Conservation (phyloP, 2,113 vertebrate species). For the Oxyura jamaicensis region DNA sequence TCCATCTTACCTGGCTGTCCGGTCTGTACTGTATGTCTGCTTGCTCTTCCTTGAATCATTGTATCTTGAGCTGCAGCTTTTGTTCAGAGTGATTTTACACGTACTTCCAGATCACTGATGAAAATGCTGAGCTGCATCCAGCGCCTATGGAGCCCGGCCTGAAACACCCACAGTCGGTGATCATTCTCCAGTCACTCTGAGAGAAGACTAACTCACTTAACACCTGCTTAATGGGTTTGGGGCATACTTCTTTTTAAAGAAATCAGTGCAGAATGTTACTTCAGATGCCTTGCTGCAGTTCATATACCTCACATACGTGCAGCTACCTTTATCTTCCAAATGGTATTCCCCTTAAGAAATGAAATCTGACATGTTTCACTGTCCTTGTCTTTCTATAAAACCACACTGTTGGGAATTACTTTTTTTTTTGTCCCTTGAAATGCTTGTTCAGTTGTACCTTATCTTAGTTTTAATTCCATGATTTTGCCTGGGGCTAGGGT, state of each 20-base stretch:
- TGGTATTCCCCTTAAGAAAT: background rate
- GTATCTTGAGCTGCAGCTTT: background rate
- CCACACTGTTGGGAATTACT: background rate
- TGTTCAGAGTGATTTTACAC: background rate
- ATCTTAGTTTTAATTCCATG: background rate
- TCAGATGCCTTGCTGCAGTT: background rate
- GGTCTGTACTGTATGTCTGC: background rate
- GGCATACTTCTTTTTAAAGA: background rate
- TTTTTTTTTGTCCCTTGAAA: background rate
- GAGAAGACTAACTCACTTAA: background rate
- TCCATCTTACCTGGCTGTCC: background rate
- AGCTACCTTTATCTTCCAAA: background rate
- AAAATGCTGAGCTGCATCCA: background rate
- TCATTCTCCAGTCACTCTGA: background rate
- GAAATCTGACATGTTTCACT: background rate
- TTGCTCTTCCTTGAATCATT: background rate
- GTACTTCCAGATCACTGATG: background rate
- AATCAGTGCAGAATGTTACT: background rate
- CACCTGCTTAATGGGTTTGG: background rate
- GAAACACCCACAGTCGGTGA: background rate
- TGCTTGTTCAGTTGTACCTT: background rate
- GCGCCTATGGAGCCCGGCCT: background rate
- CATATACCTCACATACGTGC: background rate
- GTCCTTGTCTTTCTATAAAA: background rate
- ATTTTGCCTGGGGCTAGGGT: background rate